Evolutionary conservation across 2,888 invertebrate species (phyloP), one percentile per base, ranked within the genome.

Genomic region (Sphaeridia pumilis): DNA sequence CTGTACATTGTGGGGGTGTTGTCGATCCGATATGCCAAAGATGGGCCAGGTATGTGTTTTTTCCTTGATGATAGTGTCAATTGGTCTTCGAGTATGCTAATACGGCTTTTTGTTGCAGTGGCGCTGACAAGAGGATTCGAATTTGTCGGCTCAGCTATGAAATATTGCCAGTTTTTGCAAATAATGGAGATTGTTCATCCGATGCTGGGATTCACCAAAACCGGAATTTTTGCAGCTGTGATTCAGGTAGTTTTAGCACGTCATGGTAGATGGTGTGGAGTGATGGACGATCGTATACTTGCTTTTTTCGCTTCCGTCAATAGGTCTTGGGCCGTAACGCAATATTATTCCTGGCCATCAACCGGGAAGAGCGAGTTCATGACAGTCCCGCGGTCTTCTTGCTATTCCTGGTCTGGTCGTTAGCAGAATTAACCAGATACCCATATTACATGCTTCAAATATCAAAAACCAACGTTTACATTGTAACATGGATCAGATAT

Each of bases 401-500:
- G 68, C 73, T 95, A n/a, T 87, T 93, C 67, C 67, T 84, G 3
- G 75, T 85, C 10, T 95, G 92, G 87, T 78, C 84, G 48, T 67
- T 77, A 5, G 78, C 88, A 45, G 94, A 95, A 73, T 69, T 93
- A 17, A 57, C 58, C 59, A 88, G 93, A 66, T 95, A 94, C 73
- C 93, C 93, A 0, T 95, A 83, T 72, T 95, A 95, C 72, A 82
- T 93, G 67, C 75, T 83, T 0, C 83, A 85, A 66, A 72, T 87
- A 0, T 78, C 87, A 66, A 81, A 85, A 54, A 79, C 78, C 25
- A 81, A 87, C 55, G 75, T 85, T 28, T 75, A 78, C 43, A 66
- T 85, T 2, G 70, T 95, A 7, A 93, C 89, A 0, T 95, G 94
- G 94, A 72, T 95, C 2, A 78, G 95, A 17, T 94, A 95, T 70